Base-by-base conservation (phyloP, 2,797 vertebrate species). In the Pipistrellus pygmaeus region DNA sequence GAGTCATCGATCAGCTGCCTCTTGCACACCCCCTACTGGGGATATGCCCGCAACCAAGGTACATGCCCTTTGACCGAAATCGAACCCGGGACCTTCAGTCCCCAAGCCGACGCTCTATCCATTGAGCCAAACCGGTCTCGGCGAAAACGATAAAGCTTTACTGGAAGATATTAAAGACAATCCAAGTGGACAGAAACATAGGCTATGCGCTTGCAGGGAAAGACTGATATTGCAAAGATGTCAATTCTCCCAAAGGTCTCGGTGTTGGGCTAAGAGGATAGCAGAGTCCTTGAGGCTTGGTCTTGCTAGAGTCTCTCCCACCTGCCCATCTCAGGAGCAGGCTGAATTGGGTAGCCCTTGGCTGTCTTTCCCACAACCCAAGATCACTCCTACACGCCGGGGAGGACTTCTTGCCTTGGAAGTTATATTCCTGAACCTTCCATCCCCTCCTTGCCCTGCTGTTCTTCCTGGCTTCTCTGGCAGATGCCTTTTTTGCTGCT, bases 101-200 rank as follows among this genome's bases (percentile, higher is more conserved):
- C n/a, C n/a, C n/a, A n/a, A n/a, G n/a, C n/a, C n/a, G n/a, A n/a
- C n/a, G n/a, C n/a, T n/a, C n/a, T n/a, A n/a, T n/a, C n/a, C n/a
- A n/a, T n/a, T n/a, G n/a, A n/a, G n/a, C n/a, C n/a, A n/a, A n/a
- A n/a, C n/a, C n/a, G n/a, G n/a, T n/a, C n/a, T n/a, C n/a, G n/a
- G n/a, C n/a, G 23, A 91, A 94, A 90, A 83, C 8, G 11, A 66
- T 71, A 78, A 76, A 78, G 32, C 1, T 55, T 89, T 85, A 55
- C 20, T 89, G 64, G 11, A 88, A 64, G 35, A 46, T 46, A 71
- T 48, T 78, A 80, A 73, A 46, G 44, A 90, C 35, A 72, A 18
- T 66, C 46, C 55, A 72, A 88, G 46, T 72, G 71, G 72, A 55
- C 77, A 38, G 48, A 84, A 84, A 78, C 53, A 41, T 23, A 21